Base-by-base conservation (phyloP, 2,888 invertebrate species). In the Portevinia maculata region DNA sequence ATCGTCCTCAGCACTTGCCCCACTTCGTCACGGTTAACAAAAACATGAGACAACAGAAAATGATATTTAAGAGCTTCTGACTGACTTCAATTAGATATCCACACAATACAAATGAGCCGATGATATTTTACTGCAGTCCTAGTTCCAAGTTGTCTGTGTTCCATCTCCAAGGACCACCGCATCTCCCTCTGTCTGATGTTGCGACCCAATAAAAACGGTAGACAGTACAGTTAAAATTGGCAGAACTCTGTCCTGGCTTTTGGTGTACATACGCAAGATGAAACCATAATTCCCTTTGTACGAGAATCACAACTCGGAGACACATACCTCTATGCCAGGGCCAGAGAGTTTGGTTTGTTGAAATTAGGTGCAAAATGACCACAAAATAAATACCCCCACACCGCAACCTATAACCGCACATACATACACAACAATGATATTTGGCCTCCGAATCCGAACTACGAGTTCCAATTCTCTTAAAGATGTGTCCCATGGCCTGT, bases 281-380 rank as follows among this genome's bases (percentile, higher is more conserved):
- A 76, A 73, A 73, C 71, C 67, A 83, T 83, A 83, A 71, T 76
- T 76, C 71, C 83, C 70, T 76, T 76, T 76, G 83, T 67, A 65
- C 65, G 39, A 24, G 75, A 76, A 65, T 81, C 65, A 65, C 30
- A 9, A 39, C 57, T 59, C 57, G 41, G 64, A 39, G 55, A 55
- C 55, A 67, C 39, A 50, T 24, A 30, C 46, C 39, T 69, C 46
- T 17, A 32, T 52, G 65, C 69, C 48, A 60, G 19, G 62, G 70
- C 41, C 60, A 53, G 69, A 46, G 34, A 44, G 21, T 53, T 65
- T 34, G 32, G 70, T 84, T 84, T 71, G 69, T 62, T 81, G 85
- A 86, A 87, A 89, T 88, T 89, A 88, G 87, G 88, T 89, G 88
- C 89, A 88, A 88, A 88, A 87, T 88, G 87, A 88, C 86, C 87